phyloP scores from a whole-genome alignment of 2,797 vertebrate genomes.

The Dendrocincla fuliginosa region DNA sequence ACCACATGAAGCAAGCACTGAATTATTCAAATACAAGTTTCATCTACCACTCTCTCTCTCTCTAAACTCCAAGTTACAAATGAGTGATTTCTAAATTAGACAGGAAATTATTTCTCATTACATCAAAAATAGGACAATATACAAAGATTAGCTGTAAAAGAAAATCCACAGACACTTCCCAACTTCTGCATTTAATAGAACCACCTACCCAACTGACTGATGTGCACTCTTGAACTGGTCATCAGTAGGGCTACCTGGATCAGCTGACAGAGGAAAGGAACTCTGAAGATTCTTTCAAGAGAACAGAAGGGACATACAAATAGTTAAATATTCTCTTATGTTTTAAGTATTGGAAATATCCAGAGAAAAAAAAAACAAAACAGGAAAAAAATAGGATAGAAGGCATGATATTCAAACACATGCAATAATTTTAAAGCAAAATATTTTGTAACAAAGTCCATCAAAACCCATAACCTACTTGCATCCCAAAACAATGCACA shows the following conservation, averaged over 20 bases:
- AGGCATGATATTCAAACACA: background rate
- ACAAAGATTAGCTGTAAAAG: background rate
- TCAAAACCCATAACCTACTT: background rate
- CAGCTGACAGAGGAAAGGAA: constrained; percentile 10
- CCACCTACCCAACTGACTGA: constrained; percentile 57
- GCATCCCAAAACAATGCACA: background rate
- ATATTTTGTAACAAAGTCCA: background rate
- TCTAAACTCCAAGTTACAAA: background rate
- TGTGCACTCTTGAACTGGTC: background rate
- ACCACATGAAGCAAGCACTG: background rate
- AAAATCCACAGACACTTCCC: background rate
- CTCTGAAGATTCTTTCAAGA: constrained; percentile 44
- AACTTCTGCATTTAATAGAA: background rate
- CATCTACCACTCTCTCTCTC: background rate
- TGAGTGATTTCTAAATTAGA: background rate
- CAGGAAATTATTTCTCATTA: background rate
- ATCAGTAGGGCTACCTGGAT: constrained; percentile 32
- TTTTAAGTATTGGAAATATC: constrained; percentile 26
- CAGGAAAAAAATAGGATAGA: background rate
- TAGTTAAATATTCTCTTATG: background rate
- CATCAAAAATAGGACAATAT: background rate
- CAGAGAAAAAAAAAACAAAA: background rate
- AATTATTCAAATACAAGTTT: background rate
- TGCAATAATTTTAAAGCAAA: background rate
- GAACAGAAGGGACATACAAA: background rate